A percentile compares a stretch with the other conserved stretches of the same genome.
Conservation (phyloP, 2,888 invertebrate genomes). For the Liopterus haemorrhoidalis region DNA sequence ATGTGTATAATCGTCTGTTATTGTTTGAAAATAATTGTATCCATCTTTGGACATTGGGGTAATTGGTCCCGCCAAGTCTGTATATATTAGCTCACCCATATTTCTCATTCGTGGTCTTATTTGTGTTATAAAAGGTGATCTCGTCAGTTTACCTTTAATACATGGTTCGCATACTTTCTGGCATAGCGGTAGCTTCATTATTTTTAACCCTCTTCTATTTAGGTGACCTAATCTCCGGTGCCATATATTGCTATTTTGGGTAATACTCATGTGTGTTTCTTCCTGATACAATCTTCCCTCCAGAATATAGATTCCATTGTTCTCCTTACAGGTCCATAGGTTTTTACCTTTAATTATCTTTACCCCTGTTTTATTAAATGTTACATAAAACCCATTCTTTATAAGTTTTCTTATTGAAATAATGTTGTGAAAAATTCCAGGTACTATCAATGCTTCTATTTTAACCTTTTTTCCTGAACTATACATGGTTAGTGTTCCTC, state of each 20-base stretch:
- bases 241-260: slow-evolving; percentile 23
- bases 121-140: slow-evolving; percentile 11
- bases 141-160: slow-evolving; percentile 15
- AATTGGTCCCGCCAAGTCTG: slow-evolving; percentile 22
- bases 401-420: slow-evolving; percentile 3
- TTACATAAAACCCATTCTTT: neutral
- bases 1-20: slow-evolving; percentile 24
- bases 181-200: slow-evolving; percentile 7
- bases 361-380: neutral
- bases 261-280: too few species aligned
- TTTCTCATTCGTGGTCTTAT: slow-evolving; percentile 9
- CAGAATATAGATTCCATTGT: too few species aligned
- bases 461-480: neutral
- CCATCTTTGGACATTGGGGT: slow-evolving; percentile 11
- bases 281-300: too few species aligned
- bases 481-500: neutral
- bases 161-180: slow-evolving; percentile 14
- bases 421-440: neutral
- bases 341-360: too few species aligned
- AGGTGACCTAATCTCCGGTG: slow-evolving; percentile 23
- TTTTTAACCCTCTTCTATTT: slow-evolving; percentile 11
- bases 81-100: slow-evolving; percentile 19
- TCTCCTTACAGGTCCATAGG: too few species aligned
- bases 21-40: slow-evolving; percentile 15
- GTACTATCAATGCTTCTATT: neutral